Conservation (phyloP, 1,140 invertebrate genomes). For the Neelides sp. region DNA sequence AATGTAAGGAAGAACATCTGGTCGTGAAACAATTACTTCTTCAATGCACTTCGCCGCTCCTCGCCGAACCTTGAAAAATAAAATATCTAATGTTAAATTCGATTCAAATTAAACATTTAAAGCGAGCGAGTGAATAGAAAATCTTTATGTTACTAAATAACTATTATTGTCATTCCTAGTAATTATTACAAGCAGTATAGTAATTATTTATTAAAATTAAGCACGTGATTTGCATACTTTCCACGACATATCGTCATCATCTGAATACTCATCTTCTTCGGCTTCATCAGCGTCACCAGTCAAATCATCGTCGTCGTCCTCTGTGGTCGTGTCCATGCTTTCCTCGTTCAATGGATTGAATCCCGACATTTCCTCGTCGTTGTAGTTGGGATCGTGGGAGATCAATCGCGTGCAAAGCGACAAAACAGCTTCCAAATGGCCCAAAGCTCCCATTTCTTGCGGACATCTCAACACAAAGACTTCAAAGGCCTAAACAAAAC, state of each 20-base stretch:
- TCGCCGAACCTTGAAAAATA: conserved; percentile 47
- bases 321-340: conserved; percentile 49
- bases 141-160: too few relatives aligned
- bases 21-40: conserved; percentile 78
- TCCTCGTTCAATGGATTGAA: conserved; percentile 41
- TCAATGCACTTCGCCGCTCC: conserved; percentile 95
- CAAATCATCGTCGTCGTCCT: conserved; percentile 47
- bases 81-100: not conserved
- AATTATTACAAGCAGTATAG: too few relatives aligned
- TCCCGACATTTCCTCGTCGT: conserved; percentile 71
- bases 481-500: conserved; percentile 77
- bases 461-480: conserved; percentile 90
- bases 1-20: conserved; percentile 80
- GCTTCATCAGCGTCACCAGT: conserved; percentile 60
- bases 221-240: conserved; percentile 56
- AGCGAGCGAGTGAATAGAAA: too few relatives aligned
- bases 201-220: not conserved
- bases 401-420: conserved; percentile 80
- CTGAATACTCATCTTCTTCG: conserved; percentile 87
- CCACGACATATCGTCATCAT: conserved; percentile 99
- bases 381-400: conserved; percentile 97
- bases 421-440: conserved; percentile 37
- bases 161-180: too few relatives aligned
- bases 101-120: not conserved
- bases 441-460: conserved; percentile 63